These are phyloP conservation scores for Melanotaenia nigrans DNA, from an alignment of 2,797 vertebrate genomes.

Conservation along the genomic window DNA sequence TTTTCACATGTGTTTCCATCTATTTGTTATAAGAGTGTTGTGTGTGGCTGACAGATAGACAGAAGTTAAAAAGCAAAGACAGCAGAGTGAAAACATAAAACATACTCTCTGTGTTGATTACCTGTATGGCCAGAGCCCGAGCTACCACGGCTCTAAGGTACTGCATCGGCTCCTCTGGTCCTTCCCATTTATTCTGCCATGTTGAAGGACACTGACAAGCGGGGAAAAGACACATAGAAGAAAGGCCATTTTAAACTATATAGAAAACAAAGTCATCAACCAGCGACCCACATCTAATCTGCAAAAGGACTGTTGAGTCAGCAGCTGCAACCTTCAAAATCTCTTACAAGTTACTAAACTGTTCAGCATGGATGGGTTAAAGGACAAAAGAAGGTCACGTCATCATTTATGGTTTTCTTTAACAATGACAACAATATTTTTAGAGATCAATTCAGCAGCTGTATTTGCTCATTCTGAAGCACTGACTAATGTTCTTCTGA, in stretches of 20 bases:
- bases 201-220: slow-evolving; percentile 65
- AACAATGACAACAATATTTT: background rate
- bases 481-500: background rate
- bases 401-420: background rate
- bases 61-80: background rate
- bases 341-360: background rate
- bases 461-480: background rate
- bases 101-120: slow-evolving; percentile 70
- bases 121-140: slow-evolving; percentile 91
- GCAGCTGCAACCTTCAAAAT: background rate
- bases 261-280: slow-evolving; percentile 8
- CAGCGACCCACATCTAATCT: background rate
- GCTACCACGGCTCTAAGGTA: slow-evolving; percentile 92
- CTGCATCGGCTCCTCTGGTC: slow-evolving; percentile 96
- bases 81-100: background rate
- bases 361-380: background rate
- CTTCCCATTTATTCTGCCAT: slow-evolving; percentile 97
- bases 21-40: background rate
- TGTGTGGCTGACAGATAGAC: background rate
- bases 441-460: background rate
- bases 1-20: background rate
- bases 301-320: background rate
- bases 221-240: slow-evolving; percentile 7
- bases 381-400: background rate
- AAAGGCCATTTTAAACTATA: slow-evolving; percentile 10